These are phyloP conservation scores for Listrodromus nycthemerus DNA, from an alignment of 2,888 invertebrate genomes.

Conservation along the genomic window DNA sequence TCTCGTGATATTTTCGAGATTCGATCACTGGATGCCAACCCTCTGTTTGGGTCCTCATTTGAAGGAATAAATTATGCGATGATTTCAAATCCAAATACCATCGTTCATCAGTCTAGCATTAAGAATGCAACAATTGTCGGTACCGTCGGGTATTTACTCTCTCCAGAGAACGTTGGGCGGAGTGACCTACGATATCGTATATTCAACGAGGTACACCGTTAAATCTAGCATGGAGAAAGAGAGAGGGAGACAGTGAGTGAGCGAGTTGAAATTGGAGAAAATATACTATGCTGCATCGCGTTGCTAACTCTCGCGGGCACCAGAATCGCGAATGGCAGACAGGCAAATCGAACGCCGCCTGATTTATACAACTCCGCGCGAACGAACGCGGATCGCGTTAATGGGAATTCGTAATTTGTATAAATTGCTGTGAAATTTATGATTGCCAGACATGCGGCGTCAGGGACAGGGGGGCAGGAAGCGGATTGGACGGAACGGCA, in stretches of 20 bases:
- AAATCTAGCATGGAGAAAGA: neutral
- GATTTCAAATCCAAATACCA: neutral
- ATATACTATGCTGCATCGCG: neutral
- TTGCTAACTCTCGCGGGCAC: conserved; percentile 4
- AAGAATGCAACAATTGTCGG: conserved; percentile 7
- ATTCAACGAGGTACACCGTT: conserved; percentile 8
- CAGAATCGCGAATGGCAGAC: conserved; percentile 34
- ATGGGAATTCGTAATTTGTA: conserved; percentile 78
- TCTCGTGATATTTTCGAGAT: neutral
- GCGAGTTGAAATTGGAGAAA: conserved; percentile 25
- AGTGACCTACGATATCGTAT: conserved; percentile 6
- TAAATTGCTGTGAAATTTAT: conserved; percentile 78
- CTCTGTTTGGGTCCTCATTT: neutral
- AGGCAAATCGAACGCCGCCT: conserved; percentile 61
- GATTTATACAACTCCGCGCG: conserved; percentile 76
- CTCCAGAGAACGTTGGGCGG: neutral
- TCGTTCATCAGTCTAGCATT: neutral
- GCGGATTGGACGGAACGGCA: conserved; percentile 38
- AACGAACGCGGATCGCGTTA: conserved; percentile 72
- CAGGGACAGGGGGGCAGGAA: conserved; percentile 25
- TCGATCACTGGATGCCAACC: no score
- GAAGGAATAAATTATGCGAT: neutral
- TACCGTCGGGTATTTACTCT: neutral
- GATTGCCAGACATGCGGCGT: conserved; percentile 64
- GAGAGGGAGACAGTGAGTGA: neutral